Conservation (phyloP, 1,140 invertebrate species). For the Anagrus nilaparvatae region DNA sequence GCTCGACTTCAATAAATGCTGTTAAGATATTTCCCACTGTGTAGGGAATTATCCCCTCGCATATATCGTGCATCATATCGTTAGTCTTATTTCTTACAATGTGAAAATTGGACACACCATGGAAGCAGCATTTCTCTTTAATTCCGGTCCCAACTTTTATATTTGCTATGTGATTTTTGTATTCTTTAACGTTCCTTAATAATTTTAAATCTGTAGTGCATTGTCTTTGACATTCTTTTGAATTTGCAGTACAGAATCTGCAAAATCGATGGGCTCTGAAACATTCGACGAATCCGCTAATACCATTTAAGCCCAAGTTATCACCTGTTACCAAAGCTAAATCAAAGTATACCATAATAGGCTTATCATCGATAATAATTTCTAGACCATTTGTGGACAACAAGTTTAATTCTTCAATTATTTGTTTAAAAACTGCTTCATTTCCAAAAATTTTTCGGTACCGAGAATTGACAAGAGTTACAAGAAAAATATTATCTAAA, state of each 20-base stretch:
- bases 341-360: slow-evolving; percentile 15
- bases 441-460: slow-evolving; percentile 8
- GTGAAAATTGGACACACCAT: slow-evolving; percentile 29
- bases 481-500: slow-evolving; percentile 11
- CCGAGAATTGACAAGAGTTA: slow-evolving; percentile 11
- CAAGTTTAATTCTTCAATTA: slow-evolving; percentile 15
- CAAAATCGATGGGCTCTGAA: slow-evolving; percentile 15
- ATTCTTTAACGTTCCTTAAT: slow-evolving; percentile 12
- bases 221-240: slow-evolving; percentile 11
- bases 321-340: too few relatives aligned
- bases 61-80: too few relatives aligned
- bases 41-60: too few relatives aligned
- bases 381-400: slow-evolving; percentile 9
- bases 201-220: slow-evolving; percentile 5
- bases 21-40: too few relatives aligned
- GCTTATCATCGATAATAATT: slow-evolving; percentile 9
- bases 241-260: slow-evolving; percentile 15
- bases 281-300: slow-evolving; percentile 15
- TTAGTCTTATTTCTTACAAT: slow-evolving; percentile 28
- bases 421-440: slow-evolving; percentile 11
- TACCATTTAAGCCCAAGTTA: slow-evolving; percentile 16
- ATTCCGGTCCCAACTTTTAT: slow-evolving; percentile 20
- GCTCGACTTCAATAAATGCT: too few relatives aligned
- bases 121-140: slow-evolving; percentile 30
- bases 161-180: slow-evolving; percentile 10